phyloP scores from a whole-genome alignment of 2,113 vertebrate genomes.

The Stegastes partitus region DNA sequence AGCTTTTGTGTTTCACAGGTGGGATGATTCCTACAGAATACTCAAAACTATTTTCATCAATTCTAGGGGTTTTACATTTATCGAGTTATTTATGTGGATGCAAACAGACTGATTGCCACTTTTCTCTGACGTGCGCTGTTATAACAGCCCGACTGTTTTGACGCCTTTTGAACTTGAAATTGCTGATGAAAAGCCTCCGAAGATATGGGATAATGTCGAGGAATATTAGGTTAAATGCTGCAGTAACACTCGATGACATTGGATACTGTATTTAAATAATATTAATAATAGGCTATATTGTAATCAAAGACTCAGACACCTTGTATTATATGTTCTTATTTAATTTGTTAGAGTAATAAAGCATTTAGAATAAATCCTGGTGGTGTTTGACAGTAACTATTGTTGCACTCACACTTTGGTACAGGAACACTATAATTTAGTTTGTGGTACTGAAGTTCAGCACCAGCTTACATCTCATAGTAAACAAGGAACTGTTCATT shows the following conservation, averaged over 20 bases:
- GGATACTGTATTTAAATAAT: slow-evolving; percentile 87
- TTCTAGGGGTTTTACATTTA: slow-evolving; percentile 7
- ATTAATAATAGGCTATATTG: slow-evolving; percentile 87
- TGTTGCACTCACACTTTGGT: background rate
- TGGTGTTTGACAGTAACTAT: background rate
- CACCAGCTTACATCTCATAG: too few relatives aligned
- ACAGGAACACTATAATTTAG: too few relatives aligned
- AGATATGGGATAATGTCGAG: slow-evolving; percentile 48
- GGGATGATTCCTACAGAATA: background rate
- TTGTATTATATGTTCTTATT: slow-evolving; percentile 88
- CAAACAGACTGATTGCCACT: slow-evolving; percentile 46
- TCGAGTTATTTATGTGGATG: slow-evolving; percentile 10
- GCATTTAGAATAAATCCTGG: slow-evolving; percentile 78
- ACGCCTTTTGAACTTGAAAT: slow-evolving; percentile 37
- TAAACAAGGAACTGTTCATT: too few relatives aligned
- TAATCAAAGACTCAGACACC: slow-evolving; percentile 80
- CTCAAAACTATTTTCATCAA: background rate
- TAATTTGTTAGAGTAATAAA: slow-evolving; percentile 88
- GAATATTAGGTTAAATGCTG: slow-evolving; percentile 67
- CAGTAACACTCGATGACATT: slow-evolving; percentile 63
- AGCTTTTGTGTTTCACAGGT: background rate
- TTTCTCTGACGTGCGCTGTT: slow-evolving; percentile 22
- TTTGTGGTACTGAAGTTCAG: too few relatives aligned
- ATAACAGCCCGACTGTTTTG: slow-evolving; percentile 27
- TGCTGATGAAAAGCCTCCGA: slow-evolving; percentile 53